Base-by-base conservation (phyloP, 2,888 invertebrate species). In the Catocala nupta region DNA sequence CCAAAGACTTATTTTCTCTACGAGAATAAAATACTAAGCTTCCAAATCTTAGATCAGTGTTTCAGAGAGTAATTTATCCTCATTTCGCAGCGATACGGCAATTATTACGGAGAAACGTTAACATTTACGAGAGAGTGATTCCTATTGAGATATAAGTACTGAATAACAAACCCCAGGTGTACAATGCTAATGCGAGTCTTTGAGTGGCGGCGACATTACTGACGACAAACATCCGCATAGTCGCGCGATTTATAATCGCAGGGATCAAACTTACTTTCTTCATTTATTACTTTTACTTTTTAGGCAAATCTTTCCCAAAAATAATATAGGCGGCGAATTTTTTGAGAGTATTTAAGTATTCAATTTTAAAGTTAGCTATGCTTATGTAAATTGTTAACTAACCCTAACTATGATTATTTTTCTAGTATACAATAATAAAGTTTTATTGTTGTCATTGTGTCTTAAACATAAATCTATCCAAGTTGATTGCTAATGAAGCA, bases 141-240 rank as follows among this genome's bases (percentile, higher is more conserved):
- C 71, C 76, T 60, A 76, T 74, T 77, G 75, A 78, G 73, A 81
- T 79, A 73, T 81, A 77, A 80, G 74, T 67, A 74, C 68, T 75
- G 77, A 75, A 76, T 82, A 78, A 80, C 80, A 80, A 77, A 74
- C 65, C 75, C 79, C 79, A 81, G 82, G 79, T 82, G 77, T 81
- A 80, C 77, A 75, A 81, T 78, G 68, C 68, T 73, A 81, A 81
- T 78, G 70, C 73, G 68, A 65, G 59, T 70, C 61, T 75, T 74
- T 65, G 60, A 64, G 65, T 71, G 75, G 72, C 64, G 60, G 57
- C 42, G 48, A 55, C 67, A 66, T 77, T 71, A 72, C 71, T 50
- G 64, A 61, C 64, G 57, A 65, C 56, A 65, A 68, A 66, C 62
- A 58, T 68, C 50, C n/a, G 7, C 11, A 13, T 25, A 55, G 44